Percentiles rank a stretch among this genome's conserved stretches.
Evolutionary conservation across 2,888 invertebrate genomes (phyloP).

Genomic region (Laothoe populi): DNA sequence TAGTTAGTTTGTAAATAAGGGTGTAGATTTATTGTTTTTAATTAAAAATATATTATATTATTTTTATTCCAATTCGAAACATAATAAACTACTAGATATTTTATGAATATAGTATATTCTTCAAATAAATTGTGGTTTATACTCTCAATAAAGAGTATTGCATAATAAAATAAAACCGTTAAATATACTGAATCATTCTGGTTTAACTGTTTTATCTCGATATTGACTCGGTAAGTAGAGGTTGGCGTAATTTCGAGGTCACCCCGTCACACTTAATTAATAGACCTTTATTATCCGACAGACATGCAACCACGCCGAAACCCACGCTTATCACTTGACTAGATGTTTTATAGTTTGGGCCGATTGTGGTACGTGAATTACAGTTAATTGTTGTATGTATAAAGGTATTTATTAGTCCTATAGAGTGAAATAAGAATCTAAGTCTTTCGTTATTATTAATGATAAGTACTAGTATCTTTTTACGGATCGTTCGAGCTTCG

Average conservation of each 20-base stretch:
- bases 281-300: constrained; percentile 47
- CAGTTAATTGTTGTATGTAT: neutral
- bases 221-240: constrained; percentile 41
- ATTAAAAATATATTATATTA: no score
- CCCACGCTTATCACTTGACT: constrained; percentile 32
- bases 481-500: no score
- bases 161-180: neutral
- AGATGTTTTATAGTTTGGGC: constrained; percentile 3
- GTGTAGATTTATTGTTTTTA: no score
- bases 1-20: no score
- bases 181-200: constrained; percentile 6
- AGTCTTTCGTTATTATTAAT: no score
- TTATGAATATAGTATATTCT: no score
- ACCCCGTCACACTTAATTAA: constrained; percentile 46
- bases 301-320: constrained; percentile 44
- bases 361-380: constrained; percentile 14
- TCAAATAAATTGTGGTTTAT: no score
- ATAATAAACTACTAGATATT: no score
- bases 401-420: no score
- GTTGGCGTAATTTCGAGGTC: constrained; percentile 52
- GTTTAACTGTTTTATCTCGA: constrained; percentile 24
- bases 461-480: no score
- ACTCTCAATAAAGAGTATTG: neutral
- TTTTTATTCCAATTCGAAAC: no score
- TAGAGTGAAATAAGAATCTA: no score